These are phyloP conservation scores for Zaprionus ghesquierei DNA, from an alignment of 1,140 invertebrate genomes.

Conservation along the genomic window DNA sequence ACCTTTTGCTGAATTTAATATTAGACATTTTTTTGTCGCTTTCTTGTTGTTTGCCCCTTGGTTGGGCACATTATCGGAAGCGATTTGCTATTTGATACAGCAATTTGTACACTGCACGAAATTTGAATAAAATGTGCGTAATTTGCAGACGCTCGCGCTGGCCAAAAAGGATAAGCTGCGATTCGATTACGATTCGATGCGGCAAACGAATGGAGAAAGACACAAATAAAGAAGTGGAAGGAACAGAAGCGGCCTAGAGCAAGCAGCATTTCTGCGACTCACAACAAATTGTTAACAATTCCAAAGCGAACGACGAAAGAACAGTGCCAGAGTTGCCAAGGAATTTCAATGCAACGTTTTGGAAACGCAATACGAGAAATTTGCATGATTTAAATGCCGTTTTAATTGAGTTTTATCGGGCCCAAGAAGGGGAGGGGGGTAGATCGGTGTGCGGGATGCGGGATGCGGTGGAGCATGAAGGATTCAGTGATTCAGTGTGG, in stretches of 20 bases:
- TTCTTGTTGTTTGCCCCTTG: conserved; percentile 23
- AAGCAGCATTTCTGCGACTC: conserved; percentile 28
- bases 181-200: conserved; percentile 55
- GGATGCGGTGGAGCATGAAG: not conserved
- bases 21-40: conserved; percentile 23
- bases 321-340: conserved; percentile 43
- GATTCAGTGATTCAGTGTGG: not conserved
- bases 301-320: conserved; percentile 19
- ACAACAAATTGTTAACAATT: conserved; percentile 77
- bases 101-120: conserved; percentile 51
- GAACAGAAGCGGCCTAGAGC: not conserved
- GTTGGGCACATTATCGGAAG: not conserved
- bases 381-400: conserved; percentile 78
- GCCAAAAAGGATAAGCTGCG: conserved; percentile 19
- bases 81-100: conserved; percentile 38
- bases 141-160: conserved; percentile 65
- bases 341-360: conserved; percentile 57
- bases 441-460: not conserved
- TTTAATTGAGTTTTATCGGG: conserved; percentile 70
- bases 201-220: not conserved
- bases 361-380: conserved; percentile 51
- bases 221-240: not conserved
- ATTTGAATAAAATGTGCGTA: conserved; percentile 77
- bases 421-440: not conserved
- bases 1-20: conserved; percentile 38